A percentile compares a stretch with the other conserved stretches of the same genome.
Evolutionary conservation across 1,140 invertebrate genomes (phyloP).

Genomic region (Aphelinus atriplicis): DNA sequence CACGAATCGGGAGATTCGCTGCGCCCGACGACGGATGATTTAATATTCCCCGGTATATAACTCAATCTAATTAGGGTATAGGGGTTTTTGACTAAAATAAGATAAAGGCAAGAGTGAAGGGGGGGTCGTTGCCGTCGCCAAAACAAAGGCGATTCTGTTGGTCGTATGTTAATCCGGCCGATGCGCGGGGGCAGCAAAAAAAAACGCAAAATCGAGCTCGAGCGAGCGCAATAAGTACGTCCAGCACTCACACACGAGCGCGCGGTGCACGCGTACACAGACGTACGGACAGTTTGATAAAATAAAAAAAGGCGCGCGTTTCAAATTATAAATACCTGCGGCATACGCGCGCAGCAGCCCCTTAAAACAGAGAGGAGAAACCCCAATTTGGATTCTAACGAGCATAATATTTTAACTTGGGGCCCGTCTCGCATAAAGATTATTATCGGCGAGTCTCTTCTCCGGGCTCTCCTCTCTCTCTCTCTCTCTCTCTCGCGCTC

Average conservation of each 20-base stretch:
- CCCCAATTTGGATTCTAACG: constrained; percentile 62
- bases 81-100: background rate
- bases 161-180: constrained; percentile 51
- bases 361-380: constrained; percentile 43
- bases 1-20: too few species aligned
- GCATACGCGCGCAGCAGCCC: constrained; percentile 37
- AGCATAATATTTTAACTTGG: constrained; percentile 57
- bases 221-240: too few species aligned
- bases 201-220: too few species aligned
- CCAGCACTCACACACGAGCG: too few species aligned
- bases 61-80: constrained; percentile 2
- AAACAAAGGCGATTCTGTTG: constrained; percentile 51
- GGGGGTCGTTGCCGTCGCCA: constrained; percentile 42
- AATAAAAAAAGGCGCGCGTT: constrained; percentile 48
- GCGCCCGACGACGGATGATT: too few species aligned
- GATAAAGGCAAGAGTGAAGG: background rate
- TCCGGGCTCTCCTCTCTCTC: constrained; percentile 10
- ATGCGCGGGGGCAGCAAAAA: background rate
- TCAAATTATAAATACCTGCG: constrained; percentile 55
- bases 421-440: constrained; percentile 58
- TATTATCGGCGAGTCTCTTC: constrained; percentile 50
- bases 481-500: background rate
- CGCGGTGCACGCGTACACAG: background rate
- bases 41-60: background rate
- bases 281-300: constrained; percentile 51